phyloP scores from a whole-genome alignment of 2,888 invertebrate species.

The Drosophila incognita region DNA sequence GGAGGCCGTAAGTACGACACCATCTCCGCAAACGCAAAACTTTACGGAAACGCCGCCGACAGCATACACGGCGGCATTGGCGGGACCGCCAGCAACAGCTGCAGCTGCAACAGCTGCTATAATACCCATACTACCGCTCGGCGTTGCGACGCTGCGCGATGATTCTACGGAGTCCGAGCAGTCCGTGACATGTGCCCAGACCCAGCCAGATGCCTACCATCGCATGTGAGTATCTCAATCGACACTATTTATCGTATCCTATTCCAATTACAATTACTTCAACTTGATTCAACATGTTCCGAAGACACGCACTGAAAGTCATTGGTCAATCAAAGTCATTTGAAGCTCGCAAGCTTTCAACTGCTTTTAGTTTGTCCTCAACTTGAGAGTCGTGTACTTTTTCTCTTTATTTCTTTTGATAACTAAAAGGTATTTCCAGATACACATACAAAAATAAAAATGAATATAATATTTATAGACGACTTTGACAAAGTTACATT shows the following conservation, averaged over 20 bases:
- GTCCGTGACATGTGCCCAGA: constrained; percentile 85
- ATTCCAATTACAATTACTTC: not conserved
- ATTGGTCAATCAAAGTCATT: not conserved
- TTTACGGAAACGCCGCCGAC: constrained; percentile 77
- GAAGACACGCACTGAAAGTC: not conserved
- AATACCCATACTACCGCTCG: constrained; percentile 85
- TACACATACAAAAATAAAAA: not conserved
- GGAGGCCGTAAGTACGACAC: constrained; percentile 84
- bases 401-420: not conserved
- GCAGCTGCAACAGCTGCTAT: constrained; percentile 85
- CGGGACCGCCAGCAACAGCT: constrained; percentile 85
- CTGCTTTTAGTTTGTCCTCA: not conserved
- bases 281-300: not conserved
- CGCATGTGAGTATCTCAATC: constrained; percentile 83
- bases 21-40: constrained; percentile 83
- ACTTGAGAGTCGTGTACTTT: not conserved
- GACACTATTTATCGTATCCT: not conserved
- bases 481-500: not conserved
- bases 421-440: not conserved
- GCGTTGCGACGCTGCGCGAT: constrained; percentile 85
- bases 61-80: constrained; percentile 83
- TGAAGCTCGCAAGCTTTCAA: constrained; percentile 3
- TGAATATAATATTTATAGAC: not conserved
- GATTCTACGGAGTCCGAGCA: constrained; percentile 85
- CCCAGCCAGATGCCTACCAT: constrained; percentile 85